A percentile compares a stretch with the other conserved stretches of the same genome.
Conservation (phyloP, 2,113 vertebrate genomes). For the Serinus canaria region DNA sequence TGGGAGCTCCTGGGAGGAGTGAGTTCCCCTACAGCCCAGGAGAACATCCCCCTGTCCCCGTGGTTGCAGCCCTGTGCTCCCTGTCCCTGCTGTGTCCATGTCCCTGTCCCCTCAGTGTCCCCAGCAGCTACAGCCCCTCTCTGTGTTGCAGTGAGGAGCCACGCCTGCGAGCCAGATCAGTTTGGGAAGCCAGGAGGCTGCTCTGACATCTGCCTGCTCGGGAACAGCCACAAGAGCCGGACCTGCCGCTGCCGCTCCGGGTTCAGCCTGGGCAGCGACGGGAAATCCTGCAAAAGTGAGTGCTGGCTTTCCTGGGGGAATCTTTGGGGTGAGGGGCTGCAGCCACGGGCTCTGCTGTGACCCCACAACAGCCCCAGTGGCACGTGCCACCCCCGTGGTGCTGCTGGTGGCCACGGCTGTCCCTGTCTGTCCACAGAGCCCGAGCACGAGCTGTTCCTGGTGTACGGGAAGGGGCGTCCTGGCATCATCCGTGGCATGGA, state of each 20-base stretch:
- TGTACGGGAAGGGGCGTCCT: constrained; percentile 93
- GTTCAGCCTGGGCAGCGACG: constrained; percentile 93
- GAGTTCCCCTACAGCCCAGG: accelerated
- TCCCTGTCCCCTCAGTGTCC: accelerated
- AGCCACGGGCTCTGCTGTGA: background rate
- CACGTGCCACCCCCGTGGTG: accelerated
- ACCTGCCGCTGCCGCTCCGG: constrained; percentile 94
- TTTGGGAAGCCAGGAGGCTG: constrained; percentile 91
- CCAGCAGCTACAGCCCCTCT: accelerated
- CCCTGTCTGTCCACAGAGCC: constrained; percentile 74
- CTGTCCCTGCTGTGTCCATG: background rate
- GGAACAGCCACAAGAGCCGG: constrained; percentile 93
- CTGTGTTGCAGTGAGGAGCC: constrained; percentile 83
- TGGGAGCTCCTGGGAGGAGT: accelerated
- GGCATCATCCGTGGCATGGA: constrained; percentile 97
- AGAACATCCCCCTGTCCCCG: accelerated
- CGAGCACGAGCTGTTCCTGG: constrained; percentile 92
- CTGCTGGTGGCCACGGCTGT: background rate
- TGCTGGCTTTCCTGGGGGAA: background rate
- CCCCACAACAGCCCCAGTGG: accelerated
- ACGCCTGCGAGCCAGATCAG: constrained; percentile 89
- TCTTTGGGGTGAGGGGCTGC: accelerated
- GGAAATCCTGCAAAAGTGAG: constrained; percentile 97
- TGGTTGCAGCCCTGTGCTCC: accelerated
- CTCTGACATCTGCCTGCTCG: constrained; percentile 94